A percentile compares a stretch with the other conserved stretches of the same genome.
Evolutionary conservation across 2,113 vertebrate species (phyloP).

Genomic region (Numida meleagris): DNA sequence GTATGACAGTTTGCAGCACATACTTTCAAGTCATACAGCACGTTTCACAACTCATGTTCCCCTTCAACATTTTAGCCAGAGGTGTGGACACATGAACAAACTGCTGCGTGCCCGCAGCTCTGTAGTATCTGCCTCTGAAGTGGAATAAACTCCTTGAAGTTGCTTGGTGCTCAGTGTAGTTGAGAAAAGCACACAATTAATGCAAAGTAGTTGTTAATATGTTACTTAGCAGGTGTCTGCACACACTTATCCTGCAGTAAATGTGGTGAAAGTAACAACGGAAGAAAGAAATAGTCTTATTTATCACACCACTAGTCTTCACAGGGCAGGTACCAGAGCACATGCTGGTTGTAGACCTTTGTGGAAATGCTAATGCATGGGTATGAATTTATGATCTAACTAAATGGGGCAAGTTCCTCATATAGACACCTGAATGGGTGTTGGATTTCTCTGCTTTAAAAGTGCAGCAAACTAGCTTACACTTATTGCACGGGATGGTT

Average conservation of each 20-base stretch:
- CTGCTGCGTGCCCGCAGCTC: neutral
- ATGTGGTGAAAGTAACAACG: neutral
- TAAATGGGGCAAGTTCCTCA: neutral
- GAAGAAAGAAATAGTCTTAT: neutral
- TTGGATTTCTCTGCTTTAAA: neutral
- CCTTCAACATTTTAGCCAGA: neutral
- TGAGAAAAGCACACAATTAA: neutral
- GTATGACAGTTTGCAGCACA: neutral
- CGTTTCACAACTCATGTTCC: neutral
- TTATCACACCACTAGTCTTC: neutral
- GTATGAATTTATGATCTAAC: neutral
- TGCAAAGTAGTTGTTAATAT: neutral
- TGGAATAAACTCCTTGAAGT: neutral
- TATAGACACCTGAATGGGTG: neutral
- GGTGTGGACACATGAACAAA: neutral
- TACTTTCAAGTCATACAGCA: neutral
- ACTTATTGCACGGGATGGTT: fast-evolving
- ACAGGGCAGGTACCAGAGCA: neutral
- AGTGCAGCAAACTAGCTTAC: neutral
- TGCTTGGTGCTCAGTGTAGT: neutral
- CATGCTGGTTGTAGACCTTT: neutral
- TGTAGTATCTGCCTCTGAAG: neutral
- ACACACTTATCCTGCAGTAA: neutral
- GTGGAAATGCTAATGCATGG: neutral
- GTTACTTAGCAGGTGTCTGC: neutral